phyloP scores from a whole-genome alignment of 2,888 invertebrate genomes.

The Teleiodes luculella region DNA sequence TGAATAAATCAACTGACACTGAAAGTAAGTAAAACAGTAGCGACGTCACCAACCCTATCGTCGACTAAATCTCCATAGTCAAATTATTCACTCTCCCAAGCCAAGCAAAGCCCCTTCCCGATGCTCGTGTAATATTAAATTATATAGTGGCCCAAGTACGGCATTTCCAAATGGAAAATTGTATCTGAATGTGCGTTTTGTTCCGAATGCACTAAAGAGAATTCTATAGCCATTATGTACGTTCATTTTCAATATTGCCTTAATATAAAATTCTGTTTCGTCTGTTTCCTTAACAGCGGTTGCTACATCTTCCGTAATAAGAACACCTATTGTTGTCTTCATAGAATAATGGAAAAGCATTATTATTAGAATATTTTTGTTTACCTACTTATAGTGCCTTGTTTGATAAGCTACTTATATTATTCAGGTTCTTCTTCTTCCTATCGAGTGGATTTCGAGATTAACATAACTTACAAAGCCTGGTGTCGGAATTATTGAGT shows the following conservation, averaged over 20 bases:
- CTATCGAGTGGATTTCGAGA: too few relatives aligned
- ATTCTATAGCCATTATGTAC: constrained; percentile 28
- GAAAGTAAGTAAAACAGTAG: neutral
- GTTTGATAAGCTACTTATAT: neutral
- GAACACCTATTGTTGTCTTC: neutral
- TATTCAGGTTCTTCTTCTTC: too few relatives aligned
- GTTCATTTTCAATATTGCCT: constrained; percentile 40
- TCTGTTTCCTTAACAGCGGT: constrained; percentile 1
- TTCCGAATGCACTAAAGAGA: constrained; percentile 38
- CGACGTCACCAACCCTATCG: neutral
- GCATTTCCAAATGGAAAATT: constrained; percentile 73
- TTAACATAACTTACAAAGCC: too few relatives aligned
- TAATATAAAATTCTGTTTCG: constrained; percentile 44
- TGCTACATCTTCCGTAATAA: neutral
- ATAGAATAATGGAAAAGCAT: neutral
- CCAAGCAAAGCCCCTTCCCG: constrained; percentile 59
- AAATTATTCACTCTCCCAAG: constrained; percentile 75
- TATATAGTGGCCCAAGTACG: constrained; percentile 70
- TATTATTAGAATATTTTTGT: neutral
- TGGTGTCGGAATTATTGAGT: too few relatives aligned
- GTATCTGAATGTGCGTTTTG: constrained; percentile 50
- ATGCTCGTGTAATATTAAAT: constrained; percentile 73
- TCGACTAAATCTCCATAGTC: constrained; percentile 61
- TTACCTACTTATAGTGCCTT: neutral
- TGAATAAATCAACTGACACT: neutral